Base-by-base conservation (phyloP, 2,113 vertebrate genomes). In the Egretta garzetta region DNA sequence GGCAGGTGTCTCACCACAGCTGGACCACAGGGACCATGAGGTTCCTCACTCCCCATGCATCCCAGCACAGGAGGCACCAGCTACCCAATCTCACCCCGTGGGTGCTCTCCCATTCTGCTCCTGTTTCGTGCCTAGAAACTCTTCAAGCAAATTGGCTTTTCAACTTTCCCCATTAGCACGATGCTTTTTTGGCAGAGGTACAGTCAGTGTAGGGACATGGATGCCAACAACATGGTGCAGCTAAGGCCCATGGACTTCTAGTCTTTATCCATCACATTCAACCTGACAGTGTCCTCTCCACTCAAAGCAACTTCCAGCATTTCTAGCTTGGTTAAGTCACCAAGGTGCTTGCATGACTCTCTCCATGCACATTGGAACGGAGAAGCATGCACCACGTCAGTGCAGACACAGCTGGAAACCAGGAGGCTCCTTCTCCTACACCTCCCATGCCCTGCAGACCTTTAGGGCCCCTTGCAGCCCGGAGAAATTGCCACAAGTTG, bases 251-350 rank as follows among this genome's bases (percentile, higher is more conserved):
- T 4, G 37, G 43, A 63, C 70, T 63, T 43, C 41, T 70, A 52
- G 20, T 19, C 37, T 71, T 75, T 64, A 23, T 81, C 35, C 37
- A 62, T 37, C 22, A 55, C 28, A 43, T 86, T 22, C 62, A 55
- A 35, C 56, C 50, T 71, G 62, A 77, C 41, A 94, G 53, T 32
- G n/a, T 71, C 43, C 56, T 89, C 72, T 88, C 80, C 88, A 79
- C 91, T 96, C 90, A 77, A 75, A 87, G 66, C 52, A 84, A 80
- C 93, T 93, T 91, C 72, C 76, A 87, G 32, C 60, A 56, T 91
- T 96, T 77, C 60, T 81, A 91, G 71, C 14, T 49, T 30, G 63
- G 35, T 45, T 21, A 95, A 90, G 90, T 15, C 56, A 47, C 50
- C 59, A 87, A 62, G 74, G 74, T 43, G 56, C 14, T 86, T 84